Evolutionary conservation across 2,113 vertebrate species (phyloP), one percentile per base, ranked within the genome.

Genomic region (Sterna hirundo): DNA sequence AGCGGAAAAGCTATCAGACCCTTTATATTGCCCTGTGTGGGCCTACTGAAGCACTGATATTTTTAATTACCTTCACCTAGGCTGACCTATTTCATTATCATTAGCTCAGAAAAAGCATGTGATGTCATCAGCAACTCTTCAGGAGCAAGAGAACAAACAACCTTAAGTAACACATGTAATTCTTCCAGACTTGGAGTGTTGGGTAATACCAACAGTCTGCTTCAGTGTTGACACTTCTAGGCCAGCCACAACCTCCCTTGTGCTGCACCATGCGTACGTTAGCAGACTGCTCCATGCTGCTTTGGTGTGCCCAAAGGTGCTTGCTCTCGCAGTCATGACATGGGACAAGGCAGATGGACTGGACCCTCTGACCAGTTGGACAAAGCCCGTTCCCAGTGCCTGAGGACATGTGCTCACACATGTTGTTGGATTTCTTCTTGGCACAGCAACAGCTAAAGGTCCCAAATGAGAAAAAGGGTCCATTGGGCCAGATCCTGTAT

Each of bases 51-150:
- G 5, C 26, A 62, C 13, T 74, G 55, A 70, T 86, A 44, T 70
- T 90, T 94, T 90, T 90, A 71, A 93, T 89, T 94, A 83, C 34
- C 62, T 81, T 91, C 36, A 60, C 38, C 19, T 32, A 70, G 27
- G 6, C 27, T 94, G 60, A 34, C 21, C 36, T 90, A 34, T 71
- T 81, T 87, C 47, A 65, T 77, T 77, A 60, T 44, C 32, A 69
- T 85, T 83, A 83, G 25, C 66, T 83, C 62, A 88, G 61, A 69
- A 88, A 60, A 61, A 40, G 16, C 8, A 9, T n/a, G 11, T 71
- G 69, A 82, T 62, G 47, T 78, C 76, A 78, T 46, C 72, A 58
- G 34, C 1, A 1, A n/a, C 40, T 29, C 51, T 71, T 71, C 49
- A 61, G 34, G 61, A 84, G 25, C 20, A 87, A 54, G 10, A 71